Percentiles rank a stretch among this genome's conserved stretches.
Conservation (phyloP, 2,797 vertebrate species). For the Xyrichtys novacula region DNA sequence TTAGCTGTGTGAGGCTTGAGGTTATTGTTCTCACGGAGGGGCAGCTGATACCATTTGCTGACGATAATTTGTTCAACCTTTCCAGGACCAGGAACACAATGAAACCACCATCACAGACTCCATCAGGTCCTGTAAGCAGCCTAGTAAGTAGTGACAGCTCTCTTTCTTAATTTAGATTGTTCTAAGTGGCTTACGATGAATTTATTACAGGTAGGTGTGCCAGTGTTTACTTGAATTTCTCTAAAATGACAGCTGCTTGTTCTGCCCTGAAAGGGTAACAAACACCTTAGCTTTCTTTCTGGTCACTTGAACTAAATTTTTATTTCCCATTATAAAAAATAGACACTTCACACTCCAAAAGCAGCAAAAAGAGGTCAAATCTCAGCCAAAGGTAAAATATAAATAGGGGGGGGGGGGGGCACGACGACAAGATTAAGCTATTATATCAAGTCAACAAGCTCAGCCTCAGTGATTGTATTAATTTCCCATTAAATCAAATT, state of each 20-base stretch:
- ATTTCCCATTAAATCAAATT: no score
- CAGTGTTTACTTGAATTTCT: accelerated
- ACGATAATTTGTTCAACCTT: background rate
- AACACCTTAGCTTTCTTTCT: no score
- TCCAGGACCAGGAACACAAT: constrained; percentile 86
- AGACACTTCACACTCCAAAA: no score
- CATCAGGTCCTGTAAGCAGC: constrained; percentile 80
- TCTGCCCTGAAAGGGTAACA: background rate
- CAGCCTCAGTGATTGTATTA: no score
- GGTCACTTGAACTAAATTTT: no score
- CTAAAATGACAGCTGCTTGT: background rate
- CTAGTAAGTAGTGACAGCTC: constrained; percentile 4
- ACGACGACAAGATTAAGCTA: no score
- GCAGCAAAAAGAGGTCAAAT: no score
- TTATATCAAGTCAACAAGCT: no score
- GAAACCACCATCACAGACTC: constrained; percentile 83
- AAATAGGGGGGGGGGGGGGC: no score
- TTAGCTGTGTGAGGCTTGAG: background rate
- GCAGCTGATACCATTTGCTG: background rate
- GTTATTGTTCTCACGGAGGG: constrained; percentile 42
- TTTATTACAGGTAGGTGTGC: background rate
- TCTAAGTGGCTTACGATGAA: background rate
- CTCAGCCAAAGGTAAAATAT: no score
- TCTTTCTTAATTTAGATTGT: background rate
- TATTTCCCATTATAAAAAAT: no score